Conservation (phyloP, 2,888 invertebrate genomes). For the Macrosiphum euphorbiae region DNA sequence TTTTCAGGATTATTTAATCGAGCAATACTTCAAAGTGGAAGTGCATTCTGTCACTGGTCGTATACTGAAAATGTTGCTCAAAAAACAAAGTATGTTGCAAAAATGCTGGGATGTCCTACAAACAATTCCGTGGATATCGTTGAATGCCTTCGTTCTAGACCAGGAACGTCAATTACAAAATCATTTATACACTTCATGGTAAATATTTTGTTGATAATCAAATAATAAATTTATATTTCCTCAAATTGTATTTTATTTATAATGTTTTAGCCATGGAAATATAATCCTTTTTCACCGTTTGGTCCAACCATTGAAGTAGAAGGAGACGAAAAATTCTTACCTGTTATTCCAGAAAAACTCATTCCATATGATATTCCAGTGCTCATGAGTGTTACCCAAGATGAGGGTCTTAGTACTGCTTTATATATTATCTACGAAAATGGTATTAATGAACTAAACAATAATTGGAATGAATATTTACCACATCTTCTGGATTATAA, state of each 20-base stretch:
- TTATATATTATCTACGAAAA: slow-evolving; percentile 65
- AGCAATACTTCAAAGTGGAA: slow-evolving; percentile 50
- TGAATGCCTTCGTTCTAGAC: slow-evolving; percentile 77
- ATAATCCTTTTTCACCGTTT: slow-evolving; percentile 81
- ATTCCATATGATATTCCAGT: slow-evolving; percentile 79
- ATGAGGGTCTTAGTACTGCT: slow-evolving; percentile 77
- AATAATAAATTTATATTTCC: slow-evolving; percentile 58
- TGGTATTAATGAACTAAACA: slow-evolving; percentile 66
- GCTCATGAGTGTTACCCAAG: slow-evolving; percentile 77
- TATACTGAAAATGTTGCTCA: slow-evolving; percentile 69
- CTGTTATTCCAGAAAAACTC: slow-evolving; percentile 77
- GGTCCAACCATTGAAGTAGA: slow-evolving; percentile 74
- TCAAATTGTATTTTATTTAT: slow-evolving; percentile 12
- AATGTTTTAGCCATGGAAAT: slow-evolving; percentile 73
- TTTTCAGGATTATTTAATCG: slow-evolving; percentile 65
- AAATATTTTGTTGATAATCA: neutral
- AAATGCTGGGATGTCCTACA: slow-evolving; percentile 77
- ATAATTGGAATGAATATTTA: slow-evolving; percentile 67
- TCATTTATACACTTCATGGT: slow-evolving; percentile 49
- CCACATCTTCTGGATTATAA: slow-evolving; percentile 68
- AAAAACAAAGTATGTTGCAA: slow-evolving; percentile 76
- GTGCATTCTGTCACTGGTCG: neutral
- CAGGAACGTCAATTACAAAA: slow-evolving; percentile 70
- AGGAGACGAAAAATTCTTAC: slow-evolving; percentile 75
- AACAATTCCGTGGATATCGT: slow-evolving; percentile 74